Conservation (phyloP, 2,113 vertebrate species). For the Podarcis raffonei region DNA sequence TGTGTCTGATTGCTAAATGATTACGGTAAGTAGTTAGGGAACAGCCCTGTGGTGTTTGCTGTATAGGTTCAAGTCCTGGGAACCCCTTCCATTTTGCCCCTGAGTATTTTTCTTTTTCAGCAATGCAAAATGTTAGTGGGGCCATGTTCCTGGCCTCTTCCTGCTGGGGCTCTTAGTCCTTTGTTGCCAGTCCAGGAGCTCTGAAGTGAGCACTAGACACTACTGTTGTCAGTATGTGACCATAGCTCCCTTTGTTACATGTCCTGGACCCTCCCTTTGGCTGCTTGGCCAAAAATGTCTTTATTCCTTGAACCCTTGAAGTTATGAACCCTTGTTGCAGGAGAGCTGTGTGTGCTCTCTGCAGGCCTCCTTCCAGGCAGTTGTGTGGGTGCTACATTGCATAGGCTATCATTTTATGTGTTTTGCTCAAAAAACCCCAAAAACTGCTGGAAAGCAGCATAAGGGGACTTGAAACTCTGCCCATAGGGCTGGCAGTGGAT, state of each 20-base stretch:
- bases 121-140: not conserved
- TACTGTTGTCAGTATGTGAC: not conserved
- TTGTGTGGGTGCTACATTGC: not conserved
- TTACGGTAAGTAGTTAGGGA: not conserved
- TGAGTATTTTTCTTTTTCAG: not conserved
- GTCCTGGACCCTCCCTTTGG: not conserved
- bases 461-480: not conserved
- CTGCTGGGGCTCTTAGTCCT: not conserved
- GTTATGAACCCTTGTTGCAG: not conserved
- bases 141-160: not conserved
- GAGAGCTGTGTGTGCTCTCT: not conserved
- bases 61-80: not conserved
- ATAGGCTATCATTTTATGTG: not conserved
- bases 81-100: not conserved
- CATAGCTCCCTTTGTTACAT: not conserved
- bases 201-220: not conserved
- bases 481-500: not conserved
- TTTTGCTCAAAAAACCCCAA: not conserved
- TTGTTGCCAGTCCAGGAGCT: not conserved
- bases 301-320: not conserved
- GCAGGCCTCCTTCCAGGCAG: not conserved
- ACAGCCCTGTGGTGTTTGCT: not conserved
- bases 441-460: not conserved
- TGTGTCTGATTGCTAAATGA: not conserved
- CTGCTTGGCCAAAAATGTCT: not conserved